phyloP scores from a whole-genome alignment of 2,797 vertebrate species.

The Acipenser oxyrinchus region DNA sequence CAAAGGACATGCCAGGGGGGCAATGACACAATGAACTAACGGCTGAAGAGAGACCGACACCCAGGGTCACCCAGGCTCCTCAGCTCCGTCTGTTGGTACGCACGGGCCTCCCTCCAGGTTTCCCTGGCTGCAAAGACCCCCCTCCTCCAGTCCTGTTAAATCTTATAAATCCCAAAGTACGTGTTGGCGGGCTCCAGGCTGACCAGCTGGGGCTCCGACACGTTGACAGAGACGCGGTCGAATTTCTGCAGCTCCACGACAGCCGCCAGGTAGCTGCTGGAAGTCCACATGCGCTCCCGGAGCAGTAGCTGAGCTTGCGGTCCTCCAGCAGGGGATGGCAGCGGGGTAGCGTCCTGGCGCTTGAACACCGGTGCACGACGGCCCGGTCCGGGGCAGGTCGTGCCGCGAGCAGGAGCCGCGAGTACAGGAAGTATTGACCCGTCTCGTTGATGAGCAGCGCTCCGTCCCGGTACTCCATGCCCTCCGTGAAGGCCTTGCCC shows the following conservation, averaged over 20 bases:
- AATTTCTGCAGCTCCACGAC: conserved; percentile 58
- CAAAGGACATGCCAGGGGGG: too few species aligned
- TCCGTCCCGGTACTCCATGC: conserved; percentile 62
- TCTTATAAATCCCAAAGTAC: conserved; percentile 86
- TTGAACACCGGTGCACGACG: conserved; percentile 62
- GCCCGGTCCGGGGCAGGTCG: conserved; percentile 45
- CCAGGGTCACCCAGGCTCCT: too few species aligned
- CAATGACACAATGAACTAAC: too few species aligned
- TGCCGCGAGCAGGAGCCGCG: conserved; percentile 71
- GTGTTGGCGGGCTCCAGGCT: conserved; percentile 66
- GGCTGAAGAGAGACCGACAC: too few species aligned
- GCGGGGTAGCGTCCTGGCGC: conserved; percentile 24
- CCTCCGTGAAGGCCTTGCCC: conserved; percentile 57
- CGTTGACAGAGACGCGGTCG: conserved; percentile 72
- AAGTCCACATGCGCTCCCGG: conserved; percentile 49
- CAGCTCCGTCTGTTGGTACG: too few species aligned
- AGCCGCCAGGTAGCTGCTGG: conserved; percentile 74
- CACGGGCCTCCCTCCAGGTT: too few species aligned
- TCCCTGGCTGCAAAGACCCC: background rate
- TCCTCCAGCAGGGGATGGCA: conserved; percentile 65
- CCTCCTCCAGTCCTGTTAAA: conserved; percentile 45
- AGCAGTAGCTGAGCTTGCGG: conserved; percentile 61
- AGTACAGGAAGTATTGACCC: conserved; percentile 84
- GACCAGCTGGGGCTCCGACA: conserved; percentile 61
- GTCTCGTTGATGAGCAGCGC: conserved; percentile 69